Conservation (phyloP, 2,797 vertebrate species). For the Rhincodon typus region DNA sequence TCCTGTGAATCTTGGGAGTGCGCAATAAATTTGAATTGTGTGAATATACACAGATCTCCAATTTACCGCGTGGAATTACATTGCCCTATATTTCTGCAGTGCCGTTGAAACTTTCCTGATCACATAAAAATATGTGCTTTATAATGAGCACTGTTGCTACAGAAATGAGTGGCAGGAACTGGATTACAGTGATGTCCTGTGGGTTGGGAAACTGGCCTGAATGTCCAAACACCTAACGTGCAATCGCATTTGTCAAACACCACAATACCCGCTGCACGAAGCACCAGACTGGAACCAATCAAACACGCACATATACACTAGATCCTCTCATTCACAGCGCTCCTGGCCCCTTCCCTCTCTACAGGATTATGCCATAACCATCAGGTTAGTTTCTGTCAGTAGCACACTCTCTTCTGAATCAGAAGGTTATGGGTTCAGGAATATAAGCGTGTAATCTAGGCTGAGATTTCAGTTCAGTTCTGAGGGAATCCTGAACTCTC, state of each 20-base stretch:
- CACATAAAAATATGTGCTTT: not conserved
- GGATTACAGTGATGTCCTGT: not conserved
- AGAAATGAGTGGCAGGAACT: not conserved
- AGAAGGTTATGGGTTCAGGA: not conserved
- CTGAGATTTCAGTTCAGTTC: not conserved
- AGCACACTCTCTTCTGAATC: not conserved
- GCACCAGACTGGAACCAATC: not conserved
- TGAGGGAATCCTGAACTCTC: not conserved
- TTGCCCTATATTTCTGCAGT: not conserved
- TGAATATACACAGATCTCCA: not conserved
- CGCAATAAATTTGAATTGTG: not conserved
- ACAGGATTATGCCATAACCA: not conserved
- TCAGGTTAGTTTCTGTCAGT: not conserved
- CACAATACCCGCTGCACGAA: not conserved
- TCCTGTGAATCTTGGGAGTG: not conserved
- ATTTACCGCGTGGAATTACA: not conserved
- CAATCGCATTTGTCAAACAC: not conserved
- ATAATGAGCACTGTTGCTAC: not conserved
- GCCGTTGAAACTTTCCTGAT: not conserved
- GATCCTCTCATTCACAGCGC: not conserved
- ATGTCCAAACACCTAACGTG: not conserved
- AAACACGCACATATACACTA: not conserved
- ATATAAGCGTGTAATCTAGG: not conserved
- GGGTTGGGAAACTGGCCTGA: not conserved
- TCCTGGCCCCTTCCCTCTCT: not conserved